Base-by-base conservation (phyloP, 2,888 invertebrate species). In the Physocephala rufipes region DNA sequence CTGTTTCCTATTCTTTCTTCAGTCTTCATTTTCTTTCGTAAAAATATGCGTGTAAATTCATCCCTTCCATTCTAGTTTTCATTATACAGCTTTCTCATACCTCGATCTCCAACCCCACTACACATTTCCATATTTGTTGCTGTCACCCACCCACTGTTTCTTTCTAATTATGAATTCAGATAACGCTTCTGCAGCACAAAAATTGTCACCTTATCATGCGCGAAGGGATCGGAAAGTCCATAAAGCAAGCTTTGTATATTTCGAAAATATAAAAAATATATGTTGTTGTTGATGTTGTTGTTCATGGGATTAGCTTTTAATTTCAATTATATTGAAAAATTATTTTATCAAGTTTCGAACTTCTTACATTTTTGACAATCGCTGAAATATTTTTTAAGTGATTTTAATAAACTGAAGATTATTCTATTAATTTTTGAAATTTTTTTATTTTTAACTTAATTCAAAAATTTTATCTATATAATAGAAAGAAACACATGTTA, bases 211-310 rank as follows among this genome's bases (percentile, higher is more conserved):
- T 21, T 43, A 12, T 12, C n/a, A 55, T 21, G 16, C 3, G 9
- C 36, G 36, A 36, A 36, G 36, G 4, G 36, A 7, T 36, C 9
- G 5, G 36, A 43, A 30, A 1, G 4, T 21, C 26, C 43, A 24
- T 28, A 62, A 62, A n/a, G 43, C 7, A 36, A 62, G 45, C 62
- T 62, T 62, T 43, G 43, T 45, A 62, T 24, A 62, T 45, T 43
- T 53, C 45, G 9, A 1, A 36, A 36, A 61, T 19, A 16, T 36
- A 21, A 62, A 45, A 19, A 45, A 19, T 24, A 28, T 16, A 9
- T n/a, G 12, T 59, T 19, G 30, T 13, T 62, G 30, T 62, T 58
- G 2, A 30, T 59, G 26, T 59, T 61, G 62, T 12, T 36, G 43
- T 43, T 62, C 45, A 45, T 62, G 49, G 7, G 7, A n/a, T 49